Percentiles rank a stretch among this genome's conserved stretches.
These are phyloP conservation scores for Liasis olivaceus DNA, from an alignment of 2,797 vertebrate species.

Conservation along the genomic window DNA sequence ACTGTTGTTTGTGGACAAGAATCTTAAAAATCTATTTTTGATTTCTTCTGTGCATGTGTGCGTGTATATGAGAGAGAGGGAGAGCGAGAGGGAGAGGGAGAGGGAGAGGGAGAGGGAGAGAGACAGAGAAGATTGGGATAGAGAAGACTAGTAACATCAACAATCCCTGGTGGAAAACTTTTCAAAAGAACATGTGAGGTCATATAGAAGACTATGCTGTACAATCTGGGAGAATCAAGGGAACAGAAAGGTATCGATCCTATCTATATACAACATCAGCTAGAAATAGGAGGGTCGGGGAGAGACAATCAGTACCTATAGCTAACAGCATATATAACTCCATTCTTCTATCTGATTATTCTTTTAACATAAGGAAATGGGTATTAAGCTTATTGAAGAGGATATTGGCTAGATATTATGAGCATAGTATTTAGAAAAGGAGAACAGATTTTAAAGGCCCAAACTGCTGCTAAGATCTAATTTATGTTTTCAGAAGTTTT, in stretches of 20 bases:
- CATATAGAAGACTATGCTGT: neutral
- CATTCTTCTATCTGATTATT: neutral
- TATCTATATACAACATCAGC: neutral
- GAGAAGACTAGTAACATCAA: neutral
- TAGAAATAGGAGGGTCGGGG: neutral
- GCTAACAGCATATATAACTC: neutral
- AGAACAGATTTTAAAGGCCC: neutral
- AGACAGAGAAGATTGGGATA: neutral
- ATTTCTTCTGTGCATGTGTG: neutral
- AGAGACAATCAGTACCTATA: neutral
- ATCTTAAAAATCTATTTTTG: slow-evolving; percentile 10
- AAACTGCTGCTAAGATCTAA: neutral
- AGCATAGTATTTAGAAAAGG: too few species aligned
- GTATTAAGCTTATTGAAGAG: neutral
- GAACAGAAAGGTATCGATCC: neutral
- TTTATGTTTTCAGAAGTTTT: neutral
- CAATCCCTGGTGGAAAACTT: too few species aligned
- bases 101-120: too few species aligned
- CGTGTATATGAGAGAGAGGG: too few species aligned
- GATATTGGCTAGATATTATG: neutral
- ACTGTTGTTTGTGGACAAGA: slow-evolving; percentile 46
- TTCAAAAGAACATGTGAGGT: too few species aligned
- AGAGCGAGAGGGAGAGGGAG: too few species aligned
- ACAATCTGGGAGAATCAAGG: neutral
- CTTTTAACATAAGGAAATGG: neutral